Base-by-base conservation (phyloP, 1,140 invertebrate genomes). In the Drosophila bifasciata region DNA sequence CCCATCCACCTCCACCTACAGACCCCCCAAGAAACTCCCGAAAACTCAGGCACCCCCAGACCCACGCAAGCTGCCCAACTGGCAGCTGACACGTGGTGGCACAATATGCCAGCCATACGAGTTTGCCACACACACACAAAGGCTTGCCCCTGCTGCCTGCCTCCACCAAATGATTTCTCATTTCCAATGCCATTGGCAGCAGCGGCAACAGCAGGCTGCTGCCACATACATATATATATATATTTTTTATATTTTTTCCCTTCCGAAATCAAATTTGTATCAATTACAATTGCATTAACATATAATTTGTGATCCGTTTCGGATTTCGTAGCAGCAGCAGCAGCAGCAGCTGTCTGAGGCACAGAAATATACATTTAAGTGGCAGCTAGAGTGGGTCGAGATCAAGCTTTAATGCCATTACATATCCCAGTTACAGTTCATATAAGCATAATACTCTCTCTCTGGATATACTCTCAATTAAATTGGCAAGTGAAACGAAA, bases 231-330 rank as follows among this genome's bases (percentile, higher is more conserved):
- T 7, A 25, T 8, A 25, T 60, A 57, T 62, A 77, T 73, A 78
- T 71, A 9, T 36, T 36, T 88, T 88, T 81, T 81, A 66, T 71
- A 13, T 88, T 88, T 81, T 81, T 63, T 71, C 75, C 74, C 55
- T 64, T 74, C 50, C 66, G 70, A 88, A 88, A 88, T 88, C 83
- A 88, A 88, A 88, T 88, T 89, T 88, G 83, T 88, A 88, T 88
- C 83, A 88, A 88, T 88, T 88, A 88, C 83, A 88, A 88, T 88
- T 88, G 83, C 83, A 88, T 88, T 88, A 88, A 88, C 83, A 88
- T 88, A 88, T 89, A 79, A 88, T 89, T 88, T 89, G 83, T 66
- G 71, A 59, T 57, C 69, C 69, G 43, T 53, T 74, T 86, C 81
- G 69, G 63, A 78, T 86, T 75, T 88, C 77, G 11, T 11, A 11